Evolutionary conservation across 2,797 vertebrate species (phyloP).

Genomic region (Sebastes iracundus): DNA sequence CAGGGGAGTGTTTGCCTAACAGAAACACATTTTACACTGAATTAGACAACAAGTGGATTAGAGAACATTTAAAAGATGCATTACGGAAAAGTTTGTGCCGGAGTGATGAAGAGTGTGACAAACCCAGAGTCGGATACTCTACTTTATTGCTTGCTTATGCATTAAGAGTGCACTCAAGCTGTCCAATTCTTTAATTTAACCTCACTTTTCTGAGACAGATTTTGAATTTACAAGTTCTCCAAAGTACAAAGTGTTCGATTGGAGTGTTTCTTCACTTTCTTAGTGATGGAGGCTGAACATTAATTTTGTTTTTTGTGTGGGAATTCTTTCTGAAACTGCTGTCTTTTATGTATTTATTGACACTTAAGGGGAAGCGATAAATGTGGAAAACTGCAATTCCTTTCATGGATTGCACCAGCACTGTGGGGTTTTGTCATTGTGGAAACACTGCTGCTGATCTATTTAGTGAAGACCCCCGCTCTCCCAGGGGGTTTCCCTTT

Average conservation of each 20-base stretch:
- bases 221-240: conserved; percentile 33
- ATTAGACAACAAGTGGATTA: not conserved
- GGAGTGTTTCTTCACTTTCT: not conserved
- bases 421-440: not conserved
- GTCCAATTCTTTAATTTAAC: conserved; percentile 37
- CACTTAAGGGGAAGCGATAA: not conserved
- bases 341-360: not conserved
- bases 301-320: not conserved
- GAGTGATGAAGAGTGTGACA: conserved; percentile 37
- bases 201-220: conserved; percentile 26
- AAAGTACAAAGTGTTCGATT: not conserved
- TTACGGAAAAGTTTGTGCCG: conserved; percentile 36
- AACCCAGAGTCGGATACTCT: not conserved
- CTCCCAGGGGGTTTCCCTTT: not conserved
- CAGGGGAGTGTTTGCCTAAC: conserved; percentile 10
- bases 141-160: conserved; percentile 27
- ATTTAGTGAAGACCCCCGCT: not conserved
- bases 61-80: conserved; percentile 31
- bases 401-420: not conserved
- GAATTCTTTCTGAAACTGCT: not conserved
- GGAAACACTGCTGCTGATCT: not conserved
- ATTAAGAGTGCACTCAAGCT: conserved; percentile 41
- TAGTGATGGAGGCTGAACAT: not conserved
- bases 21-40: conserved; percentile 17
- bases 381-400: not conserved